Base-by-base conservation (phyloP, 2,888 invertebrate species). In the Labia minor region DNA sequence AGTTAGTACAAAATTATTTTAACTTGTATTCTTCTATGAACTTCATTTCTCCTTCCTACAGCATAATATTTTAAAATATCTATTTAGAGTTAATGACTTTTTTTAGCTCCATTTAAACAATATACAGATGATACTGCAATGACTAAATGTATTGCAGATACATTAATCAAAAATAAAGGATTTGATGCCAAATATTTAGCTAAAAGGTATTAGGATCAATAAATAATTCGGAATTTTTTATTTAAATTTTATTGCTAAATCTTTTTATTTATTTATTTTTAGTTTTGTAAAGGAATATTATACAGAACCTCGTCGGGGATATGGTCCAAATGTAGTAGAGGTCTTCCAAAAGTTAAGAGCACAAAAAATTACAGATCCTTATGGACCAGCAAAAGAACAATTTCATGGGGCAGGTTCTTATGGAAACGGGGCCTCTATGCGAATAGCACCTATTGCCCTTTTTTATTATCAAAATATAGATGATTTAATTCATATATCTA, bases 341-440 rank as follows among this genome's bases (percentile, higher is more conserved):
- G 81, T 84, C 21, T 87, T 85, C 73, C 73, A 77, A 26, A 83
- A 83, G 72, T 76, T 86, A 65, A 76, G 79, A 69, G 78, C 77
- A 65, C 77, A 75, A 61, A 81, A 83, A 71, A 85, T 81, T 74
- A 76, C 78, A 37, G 82, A 89, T 75, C 77, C 86, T 1, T 82
- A 81, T 72, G 77, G 77, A 65, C 88, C 89, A 21, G 88, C 88
- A 1, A 78, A 74, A 64, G 79, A 83, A 71, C 87, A 87, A 74
- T 89, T 88, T 75, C 75, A 80, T 71, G 88, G 89, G 1, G 71
- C 73, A 61, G 89, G 90, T 0, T 89, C 88, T 1, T 87, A 81
- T 77, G 90, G 89, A n/a, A 90, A 89, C 77, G 89, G 89, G 1
- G 88, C 85, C 62, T 87, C 88, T 0, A 89, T 90, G 89, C 79